phyloP scores from a whole-genome alignment of 2,888 invertebrate genomes.

The Erebia aethiops region DNA sequence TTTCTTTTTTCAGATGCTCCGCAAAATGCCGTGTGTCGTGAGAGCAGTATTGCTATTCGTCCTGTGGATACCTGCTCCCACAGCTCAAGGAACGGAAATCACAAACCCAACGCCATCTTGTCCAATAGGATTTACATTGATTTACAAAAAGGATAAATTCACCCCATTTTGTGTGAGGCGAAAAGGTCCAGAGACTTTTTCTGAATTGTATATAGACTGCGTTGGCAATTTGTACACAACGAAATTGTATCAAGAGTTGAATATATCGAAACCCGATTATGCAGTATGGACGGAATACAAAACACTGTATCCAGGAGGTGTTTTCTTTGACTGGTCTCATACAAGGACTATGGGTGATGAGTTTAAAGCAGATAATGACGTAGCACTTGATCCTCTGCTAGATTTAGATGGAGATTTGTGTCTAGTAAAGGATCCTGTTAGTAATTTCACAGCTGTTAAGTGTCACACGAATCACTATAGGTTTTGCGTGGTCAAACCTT shows the following conservation, averaged over 20 bases:
- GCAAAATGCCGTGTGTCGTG: not conserved
- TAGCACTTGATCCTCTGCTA: constrained; percentile 49
- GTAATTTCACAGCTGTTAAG: constrained; percentile 58
- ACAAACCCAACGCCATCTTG: constrained; percentile 45
- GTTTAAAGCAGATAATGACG: constrained; percentile 53
- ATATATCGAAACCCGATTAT: constrained; percentile 52
- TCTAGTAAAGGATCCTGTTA: constrained; percentile 59
- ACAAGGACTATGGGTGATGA: constrained; percentile 57
- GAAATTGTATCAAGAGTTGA: constrained; percentile 56
- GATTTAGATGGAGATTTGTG: constrained; percentile 62
- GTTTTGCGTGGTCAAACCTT: constrained; percentile 68
- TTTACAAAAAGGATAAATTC: constrained; percentile 47
- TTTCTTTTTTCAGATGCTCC: constrained; percentile 33
- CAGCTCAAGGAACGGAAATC: constrained; percentile 16
- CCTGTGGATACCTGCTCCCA: constrained; percentile 20
- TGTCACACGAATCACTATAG: constrained; percentile 67
- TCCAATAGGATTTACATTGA: constrained; percentile 66
- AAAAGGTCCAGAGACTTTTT: constrained; percentile 67
- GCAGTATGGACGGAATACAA: constrained; percentile 75
- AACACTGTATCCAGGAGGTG: constrained; percentile 69
- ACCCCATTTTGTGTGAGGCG: constrained; percentile 63
- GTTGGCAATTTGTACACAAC: constrained; percentile 65
- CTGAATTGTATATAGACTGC: constrained; percentile 66
- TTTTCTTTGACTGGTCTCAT: constrained; percentile 69
- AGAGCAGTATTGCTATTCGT: constrained; percentile 25